Evolutionary conservation across 2,888 invertebrate species (phyloP).

Genomic region (Lamellibrachia columna): DNA sequence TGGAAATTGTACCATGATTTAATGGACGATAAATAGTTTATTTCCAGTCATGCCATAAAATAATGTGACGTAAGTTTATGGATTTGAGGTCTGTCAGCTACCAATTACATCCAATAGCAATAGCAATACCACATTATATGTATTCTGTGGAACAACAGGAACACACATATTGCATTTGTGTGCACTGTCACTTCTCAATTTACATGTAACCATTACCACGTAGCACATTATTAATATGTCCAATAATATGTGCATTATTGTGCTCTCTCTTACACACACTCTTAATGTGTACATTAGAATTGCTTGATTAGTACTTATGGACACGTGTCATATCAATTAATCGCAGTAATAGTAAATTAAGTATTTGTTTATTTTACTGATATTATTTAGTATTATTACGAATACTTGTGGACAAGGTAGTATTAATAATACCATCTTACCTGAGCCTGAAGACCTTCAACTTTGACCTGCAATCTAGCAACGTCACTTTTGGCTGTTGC

Average conservation of each 20-base stretch:
- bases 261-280: not conserved
- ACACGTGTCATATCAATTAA: not conserved
- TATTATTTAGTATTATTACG: not conserved
- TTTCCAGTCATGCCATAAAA: not conserved
- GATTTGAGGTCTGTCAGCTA: not conserved
- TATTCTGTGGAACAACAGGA: too few species aligned
- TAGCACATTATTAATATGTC: too few species aligned
- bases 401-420: not conserved
- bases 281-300: not conserved
- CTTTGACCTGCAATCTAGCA: constrained; percentile 56
- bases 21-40: too few species aligned
- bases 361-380: constrained; percentile 17
- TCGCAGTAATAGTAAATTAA: not conserved
- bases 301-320: not conserved
- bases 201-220: too few species aligned
- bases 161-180: too few species aligned
- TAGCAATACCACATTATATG: too few species aligned
- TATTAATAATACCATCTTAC: constrained; percentile 38
- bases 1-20: not conserved
- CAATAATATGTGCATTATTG: not conserved
- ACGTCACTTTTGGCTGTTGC: constrained; percentile 56
- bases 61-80: not conserved
- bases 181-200: too few species aligned
- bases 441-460: constrained; percentile 56
- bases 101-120: not conserved